These are phyloP conservation scores for Apotomis turbidana DNA, from an alignment of 2,888 invertebrate species.

Conservation along the genomic window DNA sequence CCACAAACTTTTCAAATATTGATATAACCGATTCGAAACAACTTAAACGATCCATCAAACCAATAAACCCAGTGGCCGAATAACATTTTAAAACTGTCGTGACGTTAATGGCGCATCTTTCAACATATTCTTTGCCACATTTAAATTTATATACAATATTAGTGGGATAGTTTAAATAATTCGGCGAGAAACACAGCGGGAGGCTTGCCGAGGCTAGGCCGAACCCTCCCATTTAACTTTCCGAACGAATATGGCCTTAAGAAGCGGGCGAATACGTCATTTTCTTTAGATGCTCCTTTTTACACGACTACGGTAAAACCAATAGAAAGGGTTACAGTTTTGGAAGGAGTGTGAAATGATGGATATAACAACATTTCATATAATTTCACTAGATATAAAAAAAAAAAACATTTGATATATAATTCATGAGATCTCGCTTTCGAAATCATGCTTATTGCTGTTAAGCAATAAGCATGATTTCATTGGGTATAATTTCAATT, in stretches of 20 bases:
- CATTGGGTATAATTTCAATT: too few relatives aligned
- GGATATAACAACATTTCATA: too few relatives aligned
- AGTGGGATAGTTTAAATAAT: slow-evolving; percentile 26
- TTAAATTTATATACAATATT: slow-evolving; percentile 39
- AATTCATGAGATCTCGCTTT: too few relatives aligned
- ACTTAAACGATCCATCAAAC: slow-evolving; percentile 7
- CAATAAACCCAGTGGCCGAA: slow-evolving; percentile 21
- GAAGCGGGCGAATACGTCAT: background rate
- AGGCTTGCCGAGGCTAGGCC: slow-evolving; percentile 4
- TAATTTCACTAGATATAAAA: too few relatives aligned
- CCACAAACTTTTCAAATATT: slow-evolving; percentile 1
- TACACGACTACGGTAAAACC: too few relatives aligned
- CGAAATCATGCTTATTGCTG: too few relatives aligned
- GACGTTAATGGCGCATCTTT: slow-evolving; percentile 24
- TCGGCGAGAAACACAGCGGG: slow-evolving; percentile 28
- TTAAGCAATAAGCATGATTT: too few relatives aligned
- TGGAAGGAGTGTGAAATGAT: too few relatives aligned
- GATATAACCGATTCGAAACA: slow-evolving; percentile 2
- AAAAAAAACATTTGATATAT: too few relatives aligned
- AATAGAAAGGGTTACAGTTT: too few relatives aligned
- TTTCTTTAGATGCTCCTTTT: too few relatives aligned
- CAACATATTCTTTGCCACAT: slow-evolving; percentile 35
- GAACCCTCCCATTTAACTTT: background rate
- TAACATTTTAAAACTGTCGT: background rate
- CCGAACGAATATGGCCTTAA: background rate